Conservation (phyloP, 2,113 vertebrate genomes). For the Rallus limicola region DNA sequence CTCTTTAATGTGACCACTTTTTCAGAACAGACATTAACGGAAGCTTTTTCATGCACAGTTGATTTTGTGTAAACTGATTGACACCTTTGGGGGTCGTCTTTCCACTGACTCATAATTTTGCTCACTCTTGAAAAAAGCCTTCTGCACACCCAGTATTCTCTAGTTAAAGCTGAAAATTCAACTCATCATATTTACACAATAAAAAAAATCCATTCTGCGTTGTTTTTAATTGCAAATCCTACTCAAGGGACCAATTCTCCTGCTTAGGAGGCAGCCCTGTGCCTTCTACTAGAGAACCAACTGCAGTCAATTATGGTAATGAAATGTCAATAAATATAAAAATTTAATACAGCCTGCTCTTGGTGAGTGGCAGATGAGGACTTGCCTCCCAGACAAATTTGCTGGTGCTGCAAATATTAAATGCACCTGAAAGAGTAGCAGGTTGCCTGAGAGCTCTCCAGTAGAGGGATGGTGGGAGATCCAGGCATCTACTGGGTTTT, state of each 20-base stretch:
- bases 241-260: constrained; percentile 84
- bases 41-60: constrained; percentile 90
- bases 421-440: constrained; percentile 84
- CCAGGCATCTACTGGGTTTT: constrained; percentile 64
- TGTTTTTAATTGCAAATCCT: constrained; percentile 97
- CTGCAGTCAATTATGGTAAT: constrained; percentile 99
- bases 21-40: constrained; percentile 63
- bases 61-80: constrained; percentile 92
- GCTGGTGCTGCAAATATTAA: constrained; percentile 93
- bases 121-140: constrained; percentile 77
- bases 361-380: constrained; percentile 95
- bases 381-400: constrained; percentile 96
- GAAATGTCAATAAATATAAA: constrained; percentile 99
- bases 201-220: constrained; percentile 87
- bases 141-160: constrained; percentile 78
- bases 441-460: constrained; percentile 68
- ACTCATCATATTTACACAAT: constrained; percentile 91
- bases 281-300: constrained; percentile 86
- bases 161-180: constrained; percentile 82
- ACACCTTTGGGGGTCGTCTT: constrained; percentile 85
- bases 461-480: constrained; percentile 65
- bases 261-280: constrained; percentile 85
- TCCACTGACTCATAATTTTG: constrained; percentile 86
- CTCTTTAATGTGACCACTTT: not conserved
- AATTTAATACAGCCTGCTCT: constrained; percentile 96